Evolutionary conservation across 1,140 invertebrate genomes (phyloP).

Genomic region (Drosophila carrolli): DNA sequence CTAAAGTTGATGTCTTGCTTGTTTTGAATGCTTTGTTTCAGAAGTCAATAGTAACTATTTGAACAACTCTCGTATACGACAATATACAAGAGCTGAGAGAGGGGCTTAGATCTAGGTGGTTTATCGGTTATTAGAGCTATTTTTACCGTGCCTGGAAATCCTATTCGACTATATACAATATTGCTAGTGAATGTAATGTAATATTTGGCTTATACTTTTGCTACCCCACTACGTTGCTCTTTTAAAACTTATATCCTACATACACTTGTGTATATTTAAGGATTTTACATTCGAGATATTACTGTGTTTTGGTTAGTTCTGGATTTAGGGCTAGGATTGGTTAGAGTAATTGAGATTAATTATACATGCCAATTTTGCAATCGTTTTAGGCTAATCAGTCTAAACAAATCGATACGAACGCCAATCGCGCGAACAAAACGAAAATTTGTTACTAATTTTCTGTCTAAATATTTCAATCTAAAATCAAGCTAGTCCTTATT

Average conservation of each 20-base stretch:
- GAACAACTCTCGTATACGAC: constrained; percentile 40
- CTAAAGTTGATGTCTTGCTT: constrained; percentile 37
- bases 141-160: constrained; percentile 65
- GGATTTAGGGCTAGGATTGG: constrained; percentile 19
- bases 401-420: constrained; percentile 69
- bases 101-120: constrained; percentile 54
- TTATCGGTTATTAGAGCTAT: constrained; percentile 64
- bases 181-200: constrained; percentile 53
- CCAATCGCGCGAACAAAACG: constrained; percentile 51
- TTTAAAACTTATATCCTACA: constrained; percentile 59
- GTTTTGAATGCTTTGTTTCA: constrained; percentile 41
- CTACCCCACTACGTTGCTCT: constrained; percentile 54
- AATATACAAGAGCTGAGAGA: constrained; percentile 42
- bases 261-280: constrained; percentile 9
- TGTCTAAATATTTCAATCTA: constrained; percentile 68
- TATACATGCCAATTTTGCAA: constrained; percentile 60
- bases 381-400: constrained; percentile 76
- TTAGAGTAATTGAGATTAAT: constrained; percentile 33
- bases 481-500: constrained; percentile 49
- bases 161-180: constrained; percentile 60
- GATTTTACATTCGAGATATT: constrained; percentile 43
- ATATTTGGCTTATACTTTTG: constrained; percentile 76
- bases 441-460: constrained; percentile 54
- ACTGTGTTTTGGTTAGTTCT: constrained; percentile 28
- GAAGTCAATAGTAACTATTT: constrained; percentile 70